Conservation (phyloP, 2,888 invertebrate species). For the Syritta pipiens region DNA sequence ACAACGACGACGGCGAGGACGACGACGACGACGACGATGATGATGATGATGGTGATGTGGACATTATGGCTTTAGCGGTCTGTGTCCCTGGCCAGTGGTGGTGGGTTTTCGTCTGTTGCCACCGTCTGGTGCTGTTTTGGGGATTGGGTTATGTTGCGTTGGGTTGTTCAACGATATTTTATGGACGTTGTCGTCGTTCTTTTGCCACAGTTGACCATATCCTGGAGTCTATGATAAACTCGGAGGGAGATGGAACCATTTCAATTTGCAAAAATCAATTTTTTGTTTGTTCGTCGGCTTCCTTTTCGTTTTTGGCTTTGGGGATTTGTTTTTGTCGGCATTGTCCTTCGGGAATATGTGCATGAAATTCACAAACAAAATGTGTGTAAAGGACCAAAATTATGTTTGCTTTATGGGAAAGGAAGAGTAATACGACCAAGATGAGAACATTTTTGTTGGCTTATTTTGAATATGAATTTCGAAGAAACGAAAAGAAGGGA, state of each 20-base stretch:
- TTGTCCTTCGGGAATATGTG: constrained; percentile 30
- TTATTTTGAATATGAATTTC: no score
- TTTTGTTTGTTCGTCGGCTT: constrained; percentile 43
- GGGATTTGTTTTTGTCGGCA: constrained; percentile 3
- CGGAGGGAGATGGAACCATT: constrained; percentile 38
- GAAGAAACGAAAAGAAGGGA: no score
- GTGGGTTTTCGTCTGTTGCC: constrained; percentile 26
- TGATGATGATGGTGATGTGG: constrained; percentile 53
- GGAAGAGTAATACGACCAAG: no score
- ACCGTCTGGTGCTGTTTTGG: constrained; percentile 43
- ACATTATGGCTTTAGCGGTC: constrained; percentile 64
- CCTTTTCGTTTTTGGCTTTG: background rate
- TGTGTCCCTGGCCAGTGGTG: constrained; percentile 42
- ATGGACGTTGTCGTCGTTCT: constrained; percentile 23
- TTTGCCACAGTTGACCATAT: constrained; percentile 27
- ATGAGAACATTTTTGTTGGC: constrained; percentile 47
- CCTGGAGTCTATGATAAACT: constrained; percentile 19
- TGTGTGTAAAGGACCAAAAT: constrained; percentile 32
- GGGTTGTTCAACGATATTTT: constrained; percentile 45
- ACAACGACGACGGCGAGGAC: constrained; percentile 31
- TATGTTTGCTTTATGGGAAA: constrained; percentile 45
- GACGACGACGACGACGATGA: constrained; percentile 5
- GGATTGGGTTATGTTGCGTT: constrained; percentile 59
- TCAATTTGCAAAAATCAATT: constrained; percentile 63
- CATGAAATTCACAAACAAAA: constrained; percentile 40